Evolutionary conservation across 2,888 invertebrate species (phyloP).

Genomic region (Campopleginae sp.): DNA sequence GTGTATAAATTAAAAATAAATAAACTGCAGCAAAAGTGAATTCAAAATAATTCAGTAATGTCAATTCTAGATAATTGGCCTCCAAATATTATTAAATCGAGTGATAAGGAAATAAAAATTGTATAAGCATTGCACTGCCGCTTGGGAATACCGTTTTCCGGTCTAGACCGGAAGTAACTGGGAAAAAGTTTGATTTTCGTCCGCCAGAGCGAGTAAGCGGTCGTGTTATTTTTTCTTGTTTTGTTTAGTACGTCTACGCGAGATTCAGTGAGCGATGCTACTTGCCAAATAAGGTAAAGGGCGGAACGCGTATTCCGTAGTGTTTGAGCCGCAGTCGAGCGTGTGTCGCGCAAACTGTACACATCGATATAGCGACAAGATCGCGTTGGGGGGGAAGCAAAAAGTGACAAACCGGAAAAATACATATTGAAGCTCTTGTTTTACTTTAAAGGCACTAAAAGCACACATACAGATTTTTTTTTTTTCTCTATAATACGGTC

Average conservation of each 20-base stretch:
- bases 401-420: slow-evolving; percentile 59
- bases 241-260: slow-evolving; percentile 40
- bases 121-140: not conserved
- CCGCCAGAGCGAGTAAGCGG: slow-evolving; percentile 38
- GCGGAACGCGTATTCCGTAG: slow-evolving; percentile 77
- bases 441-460: slow-evolving; percentile 1
- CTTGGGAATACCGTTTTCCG: slow-evolving; percentile 16
- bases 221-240: not conserved
- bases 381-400: slow-evolving; percentile 22
- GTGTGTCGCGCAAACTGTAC: slow-evolving; percentile 51
- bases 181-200: slow-evolving; percentile 26
- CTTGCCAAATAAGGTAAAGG: slow-evolving; percentile 81
- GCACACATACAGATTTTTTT: slow-evolving; percentile 51
- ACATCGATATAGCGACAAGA: slow-evolving; percentile 44
- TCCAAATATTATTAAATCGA: not conserved
- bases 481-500: slow-evolving; percentile 63
- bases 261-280: slow-evolving; percentile 41
- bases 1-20: not conserved
- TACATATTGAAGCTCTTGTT: slow-evolving; percentile 27
- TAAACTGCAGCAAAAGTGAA: slow-evolving; percentile 9
- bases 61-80: too few relatives aligned
- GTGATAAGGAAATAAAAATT: not conserved
- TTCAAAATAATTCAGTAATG: too few relatives aligned
- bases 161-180: not conserved
- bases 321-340: slow-evolving; percentile 55